Evolutionary conservation across 2,797 vertebrate species (phyloP).

Genomic region (Esox masquinongy): DNA sequence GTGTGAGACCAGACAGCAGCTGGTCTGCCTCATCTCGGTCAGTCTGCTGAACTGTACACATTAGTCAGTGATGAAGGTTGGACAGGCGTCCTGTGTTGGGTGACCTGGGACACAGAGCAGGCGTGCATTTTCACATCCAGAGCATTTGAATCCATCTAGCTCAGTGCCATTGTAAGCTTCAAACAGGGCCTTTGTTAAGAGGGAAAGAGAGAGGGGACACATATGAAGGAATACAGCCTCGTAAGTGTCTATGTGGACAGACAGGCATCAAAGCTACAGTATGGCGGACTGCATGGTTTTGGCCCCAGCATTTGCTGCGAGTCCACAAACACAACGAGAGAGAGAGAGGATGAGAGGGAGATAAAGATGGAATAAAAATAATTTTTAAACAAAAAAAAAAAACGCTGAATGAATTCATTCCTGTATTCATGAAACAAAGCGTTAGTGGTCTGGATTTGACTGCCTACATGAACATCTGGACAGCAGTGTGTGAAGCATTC

Average conservation of each 20-base stretch:
- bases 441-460: neutral
- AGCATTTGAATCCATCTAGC: constrained; percentile 14
- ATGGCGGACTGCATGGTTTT: too few relatives aligned
- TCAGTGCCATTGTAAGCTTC: neutral
- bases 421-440: neutral
- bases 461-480: neutral
- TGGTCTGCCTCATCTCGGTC: neutral
- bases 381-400: neutral
- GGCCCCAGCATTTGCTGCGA: too few relatives aligned
- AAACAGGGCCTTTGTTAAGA: too few relatives aligned
- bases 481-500: neutral
- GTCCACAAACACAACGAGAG: too few relatives aligned
- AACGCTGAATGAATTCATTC: neutral
- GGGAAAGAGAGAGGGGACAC: too few relatives aligned
- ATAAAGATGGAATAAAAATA: neutral
- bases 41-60: neutral
- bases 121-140: constrained; percentile 21
- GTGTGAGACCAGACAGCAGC: constrained; percentile 1
- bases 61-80: neutral
- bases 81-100: neutral
- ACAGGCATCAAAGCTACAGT: too few relatives aligned
- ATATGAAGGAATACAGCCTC: too few relatives aligned
- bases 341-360: neutral
- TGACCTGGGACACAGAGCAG: neutral
- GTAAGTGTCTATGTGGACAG: too few relatives aligned